Evolutionary conservation across 2,888 invertebrate genomes (phyloP).

Genomic region (Cerastis rubricosa): DNA sequence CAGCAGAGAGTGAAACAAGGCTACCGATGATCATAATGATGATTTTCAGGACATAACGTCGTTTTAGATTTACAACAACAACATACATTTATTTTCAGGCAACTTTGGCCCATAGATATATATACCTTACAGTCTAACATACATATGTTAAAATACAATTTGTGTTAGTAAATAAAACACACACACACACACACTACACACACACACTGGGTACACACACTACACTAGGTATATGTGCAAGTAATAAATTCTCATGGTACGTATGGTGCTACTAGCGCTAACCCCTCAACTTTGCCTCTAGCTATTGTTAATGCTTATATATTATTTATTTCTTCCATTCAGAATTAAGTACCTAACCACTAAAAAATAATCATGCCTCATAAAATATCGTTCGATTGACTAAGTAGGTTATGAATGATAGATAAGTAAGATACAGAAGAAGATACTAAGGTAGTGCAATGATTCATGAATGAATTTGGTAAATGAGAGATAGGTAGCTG

Average conservation of each 20-base stretch:
- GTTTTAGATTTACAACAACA: no score
- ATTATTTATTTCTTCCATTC: neutral
- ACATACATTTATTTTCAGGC: no score
- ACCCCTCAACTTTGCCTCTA: neutral
- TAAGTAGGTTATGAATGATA: neutral
- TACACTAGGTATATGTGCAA: no score
- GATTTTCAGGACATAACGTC: neutral
- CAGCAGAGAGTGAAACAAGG: neutral
- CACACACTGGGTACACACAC: no score
- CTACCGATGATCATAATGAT: neutral
- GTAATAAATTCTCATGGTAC: neutral
- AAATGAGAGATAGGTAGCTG: neutral
- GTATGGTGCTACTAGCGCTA: neutral
- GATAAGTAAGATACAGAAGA: neutral
- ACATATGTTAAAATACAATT: no score
- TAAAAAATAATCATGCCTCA: neutral
- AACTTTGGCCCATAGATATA: no score
- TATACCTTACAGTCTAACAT: no score
- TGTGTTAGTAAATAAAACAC: no score
- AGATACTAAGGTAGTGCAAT: neutral
- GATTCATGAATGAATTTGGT: slow-evolving; percentile 6
- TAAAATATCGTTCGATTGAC: neutral
- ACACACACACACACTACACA: no score
- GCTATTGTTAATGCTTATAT: neutral
- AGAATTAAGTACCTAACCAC: neutral